Conservation (phyloP, 2,888 invertebrate genomes). For the Ochlodes sylvanus region DNA sequence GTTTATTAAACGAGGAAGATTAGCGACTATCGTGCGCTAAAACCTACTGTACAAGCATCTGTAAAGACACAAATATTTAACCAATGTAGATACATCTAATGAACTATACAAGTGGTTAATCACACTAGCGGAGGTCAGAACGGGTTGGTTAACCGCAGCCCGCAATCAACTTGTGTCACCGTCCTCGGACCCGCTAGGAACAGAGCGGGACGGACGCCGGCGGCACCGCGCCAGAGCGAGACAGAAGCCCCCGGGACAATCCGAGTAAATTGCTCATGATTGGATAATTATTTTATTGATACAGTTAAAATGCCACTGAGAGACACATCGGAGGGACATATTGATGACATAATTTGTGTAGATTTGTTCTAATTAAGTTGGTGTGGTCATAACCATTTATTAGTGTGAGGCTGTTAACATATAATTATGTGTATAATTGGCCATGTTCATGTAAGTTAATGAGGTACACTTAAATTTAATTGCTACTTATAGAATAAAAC, state of each 20-base stretch:
- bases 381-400: too few species aligned
- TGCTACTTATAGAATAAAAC: too few species aligned
- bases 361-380: not conserved
- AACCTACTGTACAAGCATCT: too few species aligned
- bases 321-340: slow-evolving; percentile 44
- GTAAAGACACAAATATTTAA: too few species aligned
- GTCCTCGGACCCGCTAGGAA: slow-evolving; percentile 39
- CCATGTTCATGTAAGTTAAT: too few species aligned
- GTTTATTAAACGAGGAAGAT: too few species aligned
- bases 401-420: too few species aligned
- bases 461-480: too few species aligned
- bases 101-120: slow-evolving; percentile 45
- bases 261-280: slow-evolving; percentile 80
- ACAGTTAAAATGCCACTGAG: slow-evolving; percentile 72
- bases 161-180: slow-evolving; percentile 43
- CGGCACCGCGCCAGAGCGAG: slow-evolving; percentile 48
- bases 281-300: slow-evolving; percentile 85
- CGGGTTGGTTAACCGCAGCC: slow-evolving; percentile 59
- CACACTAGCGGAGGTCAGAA: slow-evolving; percentile 61
- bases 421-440: too few species aligned
- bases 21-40: too few species aligned
- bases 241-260: slow-evolving; percentile 59
- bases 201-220: slow-evolving; percentile 51
- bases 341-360: slow-evolving; percentile 21
- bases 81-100: not conserved